phyloP scores from a whole-genome alignment of 64 coral and sea anemone genomes.

The Stylophora pistillata region DNA sequence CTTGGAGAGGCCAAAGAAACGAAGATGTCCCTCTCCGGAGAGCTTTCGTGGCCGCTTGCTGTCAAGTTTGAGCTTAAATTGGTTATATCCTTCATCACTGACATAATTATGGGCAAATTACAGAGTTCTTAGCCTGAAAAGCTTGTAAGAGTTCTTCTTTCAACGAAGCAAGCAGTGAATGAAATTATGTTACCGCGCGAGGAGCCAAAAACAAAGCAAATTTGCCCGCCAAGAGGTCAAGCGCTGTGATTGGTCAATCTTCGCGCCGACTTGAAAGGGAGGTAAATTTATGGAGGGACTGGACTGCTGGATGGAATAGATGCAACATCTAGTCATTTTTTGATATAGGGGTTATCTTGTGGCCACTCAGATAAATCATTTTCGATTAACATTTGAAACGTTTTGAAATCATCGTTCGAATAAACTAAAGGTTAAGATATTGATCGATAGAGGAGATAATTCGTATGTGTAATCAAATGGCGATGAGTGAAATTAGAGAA shows the following conservation, averaged over 20 bases:
- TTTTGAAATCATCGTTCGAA: too few species aligned
- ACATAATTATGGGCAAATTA: conserved; percentile 39
- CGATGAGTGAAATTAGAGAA: too few species aligned
- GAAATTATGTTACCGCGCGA: conserved; percentile 52
- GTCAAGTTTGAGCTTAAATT: conserved; percentile 44
- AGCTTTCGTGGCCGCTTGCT: conserved; percentile 25
- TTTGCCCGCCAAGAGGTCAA: conserved; percentile 54
- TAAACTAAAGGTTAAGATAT: too few species aligned
- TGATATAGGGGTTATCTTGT: not conserved
- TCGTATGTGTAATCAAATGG: too few species aligned
- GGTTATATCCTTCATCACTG: conserved; percentile 76
- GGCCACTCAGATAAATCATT: not conserved
- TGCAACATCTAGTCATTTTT: not conserved
- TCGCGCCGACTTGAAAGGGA: not conserved
- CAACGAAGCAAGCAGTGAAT: not conserved
- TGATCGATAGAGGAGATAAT: too few species aligned
- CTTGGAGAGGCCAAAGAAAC: conserved; percentile 45
- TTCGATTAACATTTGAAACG: too few species aligned
- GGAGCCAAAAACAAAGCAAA: conserved; percentile 45
- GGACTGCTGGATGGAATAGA: not conserved
- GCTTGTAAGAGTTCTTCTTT: too few species aligned
- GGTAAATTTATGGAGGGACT: not conserved
- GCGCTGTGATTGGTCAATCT: conserved; percentile 37
- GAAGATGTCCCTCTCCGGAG: conserved; percentile 71
- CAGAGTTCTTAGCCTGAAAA: not conserved